phyloP scores from a whole-genome alignment of 2,888 invertebrate species.

The Oscheius sp. region DNA sequence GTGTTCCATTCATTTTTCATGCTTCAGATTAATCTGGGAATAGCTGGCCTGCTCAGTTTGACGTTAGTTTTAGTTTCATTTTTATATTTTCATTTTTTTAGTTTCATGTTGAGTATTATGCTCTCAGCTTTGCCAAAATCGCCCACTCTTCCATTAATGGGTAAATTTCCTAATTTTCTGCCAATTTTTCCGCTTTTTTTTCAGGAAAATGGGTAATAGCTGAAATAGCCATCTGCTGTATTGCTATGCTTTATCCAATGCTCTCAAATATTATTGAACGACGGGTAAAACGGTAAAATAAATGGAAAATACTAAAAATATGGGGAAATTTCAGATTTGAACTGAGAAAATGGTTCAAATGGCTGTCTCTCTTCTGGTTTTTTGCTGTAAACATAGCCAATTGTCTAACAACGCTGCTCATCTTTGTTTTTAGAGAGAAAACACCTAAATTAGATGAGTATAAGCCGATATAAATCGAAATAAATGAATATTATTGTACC shows the following conservation, averaged over 20 bases:
- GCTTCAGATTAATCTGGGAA: slow-evolving; percentile 16
- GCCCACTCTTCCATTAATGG: slow-evolving; percentile 2
- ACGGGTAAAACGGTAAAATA: neutral
- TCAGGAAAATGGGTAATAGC: slow-evolving; percentile 24
- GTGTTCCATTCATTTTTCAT: neutral
- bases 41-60: slow-evolving; percentile 21
- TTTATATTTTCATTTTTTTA: no score
- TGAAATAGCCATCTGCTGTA: slow-evolving; percentile 11
- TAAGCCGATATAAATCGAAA: no score
- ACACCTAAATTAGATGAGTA: neutral
- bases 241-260: slow-evolving; percentile 17
- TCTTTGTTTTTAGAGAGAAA: slow-evolving; percentile 1
- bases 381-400: neutral
- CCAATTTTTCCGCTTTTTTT: no score
- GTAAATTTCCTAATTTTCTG: no score
- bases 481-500: no score
- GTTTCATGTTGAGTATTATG: slow-evolving; percentile 24
- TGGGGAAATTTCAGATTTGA: neutral
- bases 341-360: neutral
- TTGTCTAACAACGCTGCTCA: neutral
- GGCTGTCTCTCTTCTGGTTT: neutral
- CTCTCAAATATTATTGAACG: neutral
- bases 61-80: no score
- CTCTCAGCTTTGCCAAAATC: slow-evolving; percentile 1
- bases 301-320: neutral